Evolutionary conservation across 1,140 invertebrate genomes (phyloP).

Genomic region (Drosophila nasuta): DNA sequence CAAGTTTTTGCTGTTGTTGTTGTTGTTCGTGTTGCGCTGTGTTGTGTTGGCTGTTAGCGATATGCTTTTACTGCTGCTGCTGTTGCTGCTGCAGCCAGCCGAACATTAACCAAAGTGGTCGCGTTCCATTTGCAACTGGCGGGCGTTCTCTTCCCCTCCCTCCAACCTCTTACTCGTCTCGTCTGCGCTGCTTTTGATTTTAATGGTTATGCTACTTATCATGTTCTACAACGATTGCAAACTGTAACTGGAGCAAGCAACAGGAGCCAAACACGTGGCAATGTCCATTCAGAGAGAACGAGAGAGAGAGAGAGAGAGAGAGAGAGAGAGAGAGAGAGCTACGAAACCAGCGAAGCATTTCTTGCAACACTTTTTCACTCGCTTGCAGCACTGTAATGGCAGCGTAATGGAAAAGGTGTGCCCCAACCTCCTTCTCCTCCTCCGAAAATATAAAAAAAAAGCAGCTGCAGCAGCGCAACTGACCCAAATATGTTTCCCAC

Average conservation of each 20-base stretch:
- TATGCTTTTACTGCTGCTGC: conserved; percentile 66
- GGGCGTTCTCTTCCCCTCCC: conserved; percentile 1
- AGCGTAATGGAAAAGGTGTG: conserved; percentile 35
- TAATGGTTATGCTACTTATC: conserved; percentile 81
- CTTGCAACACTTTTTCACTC: conserved; percentile 45
- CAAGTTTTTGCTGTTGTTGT: too few relatives aligned
- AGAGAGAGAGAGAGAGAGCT: too few relatives aligned
- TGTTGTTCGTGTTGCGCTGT: not conserved
- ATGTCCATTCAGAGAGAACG: conserved; percentile 3
- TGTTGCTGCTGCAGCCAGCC: conserved; percentile 20
- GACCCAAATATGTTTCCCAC: conserved; percentile 67
- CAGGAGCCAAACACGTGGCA: not conserved
- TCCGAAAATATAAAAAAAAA: not conserved
- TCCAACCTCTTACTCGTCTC: too few relatives aligned
- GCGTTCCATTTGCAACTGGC: conserved; percentile 74
- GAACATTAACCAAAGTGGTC: conserved; percentile 79
- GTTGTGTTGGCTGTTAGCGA: conserved; percentile 33
- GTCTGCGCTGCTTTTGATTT: conserved; percentile 68
- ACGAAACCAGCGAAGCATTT: conserved; percentile 23
- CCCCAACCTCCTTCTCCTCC: not conserved
- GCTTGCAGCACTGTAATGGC: conserved; percentile 8
- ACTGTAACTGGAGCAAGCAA: not conserved
- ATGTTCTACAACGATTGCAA: conserved; percentile 54
- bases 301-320: too few relatives aligned
- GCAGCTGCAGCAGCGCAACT: conserved; percentile 27